A percentile compares a stretch with the other conserved stretches of the same genome.
phyloP scores from a whole-genome alignment of 2,888 invertebrate species.

The Cordilura impudica region DNA sequence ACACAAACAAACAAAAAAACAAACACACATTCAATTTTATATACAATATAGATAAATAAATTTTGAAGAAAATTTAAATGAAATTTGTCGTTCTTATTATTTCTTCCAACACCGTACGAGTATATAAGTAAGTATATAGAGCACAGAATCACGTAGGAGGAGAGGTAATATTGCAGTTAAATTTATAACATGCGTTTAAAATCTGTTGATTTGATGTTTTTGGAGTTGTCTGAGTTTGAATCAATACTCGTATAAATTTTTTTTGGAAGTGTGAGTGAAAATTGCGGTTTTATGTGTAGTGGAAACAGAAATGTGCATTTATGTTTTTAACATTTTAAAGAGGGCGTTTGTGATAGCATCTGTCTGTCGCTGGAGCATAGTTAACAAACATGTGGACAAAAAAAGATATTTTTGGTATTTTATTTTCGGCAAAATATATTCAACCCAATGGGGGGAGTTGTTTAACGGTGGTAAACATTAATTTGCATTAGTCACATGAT shows the following conservation, averaged over 20 bases:
- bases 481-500: neutral
- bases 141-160: conserved; percentile 19
- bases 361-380: conserved; percentile 46
- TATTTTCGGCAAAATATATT: conserved; percentile 29
- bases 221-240: neutral
- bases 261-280: conserved; percentile 27
- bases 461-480: neutral
- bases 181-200: conserved; percentile 42
- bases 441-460: conserved; percentile 7
- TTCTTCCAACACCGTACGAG: neutral
- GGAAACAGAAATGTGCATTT: conserved; percentile 22
- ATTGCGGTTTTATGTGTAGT: conserved; percentile 40
- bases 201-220: conserved; percentile 1
- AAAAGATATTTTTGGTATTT: conserved; percentile 9
- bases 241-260: no score
- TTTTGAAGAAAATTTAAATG: no score
- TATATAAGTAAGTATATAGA: conserved; percentile 7
- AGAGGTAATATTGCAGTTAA: conserved; percentile 48
- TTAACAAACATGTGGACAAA: conserved; percentile 21
- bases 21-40: no score
- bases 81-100: no score
- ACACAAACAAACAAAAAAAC: no score
- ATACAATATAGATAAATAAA: no score
- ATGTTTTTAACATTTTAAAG: conserved; percentile 33
- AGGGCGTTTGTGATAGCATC: conserved; percentile 43